Conservation (phyloP, 2,113 vertebrate species). For the Myiozetetes cayanensis region DNA sequence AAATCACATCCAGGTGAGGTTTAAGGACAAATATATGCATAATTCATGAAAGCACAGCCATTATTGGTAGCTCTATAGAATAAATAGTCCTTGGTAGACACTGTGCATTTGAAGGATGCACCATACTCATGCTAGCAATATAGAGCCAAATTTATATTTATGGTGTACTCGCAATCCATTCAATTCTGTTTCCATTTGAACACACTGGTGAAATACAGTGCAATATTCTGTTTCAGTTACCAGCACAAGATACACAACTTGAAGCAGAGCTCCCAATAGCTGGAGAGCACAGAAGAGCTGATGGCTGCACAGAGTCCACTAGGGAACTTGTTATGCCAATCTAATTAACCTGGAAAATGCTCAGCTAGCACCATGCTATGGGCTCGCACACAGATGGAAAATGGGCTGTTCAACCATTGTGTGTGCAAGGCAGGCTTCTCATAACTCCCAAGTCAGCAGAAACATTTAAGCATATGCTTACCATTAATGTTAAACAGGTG, state of each 20-base stretch:
- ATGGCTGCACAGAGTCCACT: slow-evolving; percentile 24
- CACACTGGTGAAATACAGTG: slow-evolving; percentile 9
- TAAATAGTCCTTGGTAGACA: slow-evolving; percentile 19
- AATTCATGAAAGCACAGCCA: slow-evolving; percentile 39
- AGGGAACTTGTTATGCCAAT: slow-evolving; percentile 61
- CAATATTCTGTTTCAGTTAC: slow-evolving; percentile 8
- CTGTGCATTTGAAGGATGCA: slow-evolving; percentile 31
- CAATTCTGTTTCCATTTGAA: slow-evolving; percentile 15
- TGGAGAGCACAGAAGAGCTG: slow-evolving; percentile 11
- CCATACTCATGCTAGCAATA: not conserved
- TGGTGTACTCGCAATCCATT: slow-evolving; percentile 8
- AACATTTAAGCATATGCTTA: slow-evolving; percentile 57
- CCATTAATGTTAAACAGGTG: slow-evolving; percentile 63
- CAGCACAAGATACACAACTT: not conserved
- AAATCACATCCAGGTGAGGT: slow-evolving; percentile 4
- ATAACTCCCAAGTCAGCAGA: slow-evolving; percentile 41
- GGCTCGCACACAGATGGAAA: slow-evolving; percentile 32
- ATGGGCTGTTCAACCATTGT: not conserved
- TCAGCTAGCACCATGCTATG: slow-evolving; percentile 31
- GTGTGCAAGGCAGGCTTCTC: slow-evolving; percentile 23
- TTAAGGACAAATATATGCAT: slow-evolving; percentile 36
- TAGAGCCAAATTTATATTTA: slow-evolving; percentile 48
- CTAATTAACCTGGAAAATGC: slow-evolving; percentile 66
- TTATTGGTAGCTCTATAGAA: not conserved
- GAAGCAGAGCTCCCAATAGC: not conserved